phyloP scores from a whole-genome alignment of 2,888 invertebrate species.

The Mylabris sibirica region DNA sequence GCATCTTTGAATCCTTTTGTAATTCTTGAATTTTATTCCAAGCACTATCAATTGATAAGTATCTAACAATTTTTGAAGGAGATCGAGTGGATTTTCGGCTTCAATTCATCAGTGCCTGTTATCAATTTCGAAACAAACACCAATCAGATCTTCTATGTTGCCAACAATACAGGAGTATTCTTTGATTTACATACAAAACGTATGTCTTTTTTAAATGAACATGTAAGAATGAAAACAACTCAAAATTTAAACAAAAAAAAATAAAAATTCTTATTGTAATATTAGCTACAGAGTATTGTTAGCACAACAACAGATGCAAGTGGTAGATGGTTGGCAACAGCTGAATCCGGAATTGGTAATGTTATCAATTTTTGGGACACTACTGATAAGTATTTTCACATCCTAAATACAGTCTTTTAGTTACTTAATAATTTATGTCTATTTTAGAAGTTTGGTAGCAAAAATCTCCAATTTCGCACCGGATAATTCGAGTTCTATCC shows the following conservation, averaged over 20 bases:
- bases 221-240: constrained; percentile 63
- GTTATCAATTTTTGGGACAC: constrained; percentile 69
- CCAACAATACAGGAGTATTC: constrained; percentile 70
- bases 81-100: constrained; percentile 26
- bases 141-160: constrained; percentile 68
- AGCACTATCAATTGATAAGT: background rate
- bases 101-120: constrained; percentile 22
- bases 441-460: constrained; percentile 60
- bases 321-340: constrained; percentile 69
- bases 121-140: constrained; percentile 62
- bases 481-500: constrained; percentile 50
- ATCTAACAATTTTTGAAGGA: constrained; percentile 1
- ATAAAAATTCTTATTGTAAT: constrained; percentile 20
- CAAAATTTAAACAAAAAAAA: constrained; percentile 10
- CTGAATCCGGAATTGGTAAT: constrained; percentile 58
- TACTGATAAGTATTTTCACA: constrained; percentile 35
- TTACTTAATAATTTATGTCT: constrained; percentile 29
- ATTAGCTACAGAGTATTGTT: constrained; percentile 65
- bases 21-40: background rate
- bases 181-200: constrained; percentile 69
- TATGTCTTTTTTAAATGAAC: constrained; percentile 72
- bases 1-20: constrained; percentile 22
- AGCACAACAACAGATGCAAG: constrained; percentile 62
- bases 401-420: background rate
- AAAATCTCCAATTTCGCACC: constrained; percentile 66